Conservation (phyloP, 2,888 invertebrate genomes). For the Ophraella communa region DNA sequence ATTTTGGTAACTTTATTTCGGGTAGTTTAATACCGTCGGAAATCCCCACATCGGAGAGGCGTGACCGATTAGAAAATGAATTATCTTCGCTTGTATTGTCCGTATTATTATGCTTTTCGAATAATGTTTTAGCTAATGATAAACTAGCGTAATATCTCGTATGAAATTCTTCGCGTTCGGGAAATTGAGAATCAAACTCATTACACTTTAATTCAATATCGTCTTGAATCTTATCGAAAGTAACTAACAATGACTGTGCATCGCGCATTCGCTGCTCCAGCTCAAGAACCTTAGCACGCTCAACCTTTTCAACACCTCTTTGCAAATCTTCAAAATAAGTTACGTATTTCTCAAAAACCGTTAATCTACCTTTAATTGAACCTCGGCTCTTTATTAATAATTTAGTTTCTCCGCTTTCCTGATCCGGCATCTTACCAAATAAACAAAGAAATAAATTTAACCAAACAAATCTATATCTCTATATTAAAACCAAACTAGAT, state of each 20-base stretch:
- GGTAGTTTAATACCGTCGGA: not conserved
- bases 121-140: not conserved
- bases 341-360: not conserved
- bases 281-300: not conserved
- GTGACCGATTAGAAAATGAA: not conserved
- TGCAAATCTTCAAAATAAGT: not conserved
- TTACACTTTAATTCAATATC: conserved; percentile 17
- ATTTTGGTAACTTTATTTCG: conserved; percentile 10
- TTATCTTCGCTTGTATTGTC: not conserved
- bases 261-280: not conserved
- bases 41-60: not conserved
- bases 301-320: not conserved
- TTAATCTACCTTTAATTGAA: not conserved
- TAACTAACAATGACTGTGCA: not conserved
- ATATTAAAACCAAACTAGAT: not conserved
- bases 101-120: not conserved
- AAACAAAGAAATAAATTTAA: not conserved
- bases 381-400: not conserved
- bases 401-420: not conserved
- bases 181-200: conserved; percentile 2
- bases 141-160: conserved; percentile 18
- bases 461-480: not conserved
- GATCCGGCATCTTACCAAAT: not conserved
- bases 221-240: conserved; percentile 21
- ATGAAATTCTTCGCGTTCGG: conserved; percentile 29